Base-by-base conservation (phyloP, 2,797 vertebrate species). In the Catamblyrhynchus diadema region DNA sequence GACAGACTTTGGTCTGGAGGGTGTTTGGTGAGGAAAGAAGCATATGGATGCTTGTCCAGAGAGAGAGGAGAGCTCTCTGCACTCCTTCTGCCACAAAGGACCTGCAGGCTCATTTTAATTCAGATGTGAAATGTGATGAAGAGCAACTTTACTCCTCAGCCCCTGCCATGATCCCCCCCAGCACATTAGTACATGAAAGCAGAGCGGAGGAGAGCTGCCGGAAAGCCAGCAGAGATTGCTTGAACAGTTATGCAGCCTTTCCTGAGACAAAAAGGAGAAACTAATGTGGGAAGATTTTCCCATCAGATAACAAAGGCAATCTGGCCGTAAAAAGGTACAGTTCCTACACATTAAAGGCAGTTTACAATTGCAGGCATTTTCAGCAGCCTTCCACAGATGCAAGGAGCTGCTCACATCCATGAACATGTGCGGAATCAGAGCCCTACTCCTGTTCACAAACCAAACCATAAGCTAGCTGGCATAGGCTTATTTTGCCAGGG, bases 41-140 rank as follows among this genome's bases (percentile, higher is more conserved):
- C 3, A 1, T 24, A 30, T 0, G 0, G 30, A 16, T 45, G 6
- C 30, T 18, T 64, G 19, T 42, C 39, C 3, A 1, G 39, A 48
- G 33, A 66, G 17, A 61, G 5, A 3, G 9, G 9, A 85, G n/a
- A 75, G 23, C 8, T 65, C 45, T 78, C 15, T 59, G 56, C 8
- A 13, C 24, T 50, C 3, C 18, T 23, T 10, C 14, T 57, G n/a
- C 8, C 54, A 65, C 53, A 51, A 51, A 51, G 37, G 66, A 28
- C 59, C 64, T 42, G 10, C 23, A 74, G 51, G 66, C 56, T 74
- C 57, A 45, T 75, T 86, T 75, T 48, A 70, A 73, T 65, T 42
- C 67, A 69, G n/a, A 19, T 4, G 0, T 50, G 41, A 67, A 85
- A 73, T 53, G 28, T 48, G 25, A 45, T 27, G 24, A 47, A 51